These are phyloP conservation scores for Artibeus jamaicensis DNA, from an alignment of 2,797 vertebrate genomes.

Conservation along the genomic window DNA sequence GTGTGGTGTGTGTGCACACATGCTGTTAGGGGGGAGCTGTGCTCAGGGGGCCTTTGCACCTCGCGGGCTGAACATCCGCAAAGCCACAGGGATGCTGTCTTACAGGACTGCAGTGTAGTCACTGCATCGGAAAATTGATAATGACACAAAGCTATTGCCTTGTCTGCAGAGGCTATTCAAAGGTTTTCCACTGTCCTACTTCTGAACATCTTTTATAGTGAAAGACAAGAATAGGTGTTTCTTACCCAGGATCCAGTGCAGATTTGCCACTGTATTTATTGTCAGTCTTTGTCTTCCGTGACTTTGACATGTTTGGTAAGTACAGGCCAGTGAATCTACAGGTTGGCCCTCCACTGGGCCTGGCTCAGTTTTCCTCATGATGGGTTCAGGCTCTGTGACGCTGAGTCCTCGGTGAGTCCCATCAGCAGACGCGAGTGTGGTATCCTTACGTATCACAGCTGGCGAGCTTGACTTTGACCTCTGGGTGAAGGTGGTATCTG, in stretches of 20 bases:
- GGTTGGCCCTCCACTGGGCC: no score
- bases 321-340: background rate
- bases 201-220: background rate
- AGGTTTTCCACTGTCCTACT: background rate
- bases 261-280: background rate
- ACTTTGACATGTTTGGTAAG: background rate
- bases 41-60: background rate
- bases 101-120: background rate
- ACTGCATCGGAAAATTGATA: background rate
- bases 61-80: background rate
- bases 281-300: background rate
- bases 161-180: background rate
- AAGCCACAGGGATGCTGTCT: background rate
- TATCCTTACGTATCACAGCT: background rate
- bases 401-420: background rate
- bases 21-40: background rate
- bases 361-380: background rate
- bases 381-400: background rate
- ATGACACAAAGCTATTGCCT: background rate
- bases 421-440: fast-evolving
- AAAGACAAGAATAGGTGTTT: background rate
- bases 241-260: background rate
- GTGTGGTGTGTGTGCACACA: background rate
- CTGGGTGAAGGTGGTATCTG: background rate
- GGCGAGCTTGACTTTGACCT: background rate